Percentiles rank a stretch among this genome's conserved stretches.
These are phyloP conservation scores for Leptinotarsa haldemani DNA, from an alignment of 2,888 invertebrate genomes.

Conservation along the genomic window DNA sequence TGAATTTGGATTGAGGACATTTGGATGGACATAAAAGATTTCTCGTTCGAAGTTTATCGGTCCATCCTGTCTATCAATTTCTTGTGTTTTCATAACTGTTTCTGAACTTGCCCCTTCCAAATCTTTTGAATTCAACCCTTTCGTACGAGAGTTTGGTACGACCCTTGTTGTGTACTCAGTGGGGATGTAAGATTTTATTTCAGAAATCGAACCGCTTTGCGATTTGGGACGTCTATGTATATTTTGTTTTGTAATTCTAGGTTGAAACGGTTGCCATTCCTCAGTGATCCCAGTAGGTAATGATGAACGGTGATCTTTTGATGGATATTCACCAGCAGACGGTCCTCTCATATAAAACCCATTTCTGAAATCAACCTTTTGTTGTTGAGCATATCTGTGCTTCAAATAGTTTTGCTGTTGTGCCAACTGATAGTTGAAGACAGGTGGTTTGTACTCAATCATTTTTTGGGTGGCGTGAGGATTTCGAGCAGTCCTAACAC, in stretches of 20 bases:
- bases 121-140: neutral
- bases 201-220: neutral
- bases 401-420: constrained; percentile 58
- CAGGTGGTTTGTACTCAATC: constrained; percentile 42
- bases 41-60: constrained; percentile 17
- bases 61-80: constrained; percentile 43
- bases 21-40: constrained; percentile 50
- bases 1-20: constrained; percentile 24
- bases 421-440: constrained; percentile 53
- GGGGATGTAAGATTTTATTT: neutral
- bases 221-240: neutral
- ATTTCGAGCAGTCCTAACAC: constrained; percentile 37
- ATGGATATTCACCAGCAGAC: constrained; percentile 2
- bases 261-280: constrained; percentile 33
- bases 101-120: constrained; percentile 39
- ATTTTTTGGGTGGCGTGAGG: neutral
- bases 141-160: neutral
- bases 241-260: constrained; percentile 8
- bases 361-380: constrained; percentile 51
- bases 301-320: neutral
- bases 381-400: constrained; percentile 59
- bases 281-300: neutral
- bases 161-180: neutral
- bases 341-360: constrained; percentile 13
- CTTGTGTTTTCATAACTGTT: constrained; percentile 28